phyloP scores from a whole-genome alignment of 2,888 invertebrate species.

The Xestia rhomboidea region DNA sequence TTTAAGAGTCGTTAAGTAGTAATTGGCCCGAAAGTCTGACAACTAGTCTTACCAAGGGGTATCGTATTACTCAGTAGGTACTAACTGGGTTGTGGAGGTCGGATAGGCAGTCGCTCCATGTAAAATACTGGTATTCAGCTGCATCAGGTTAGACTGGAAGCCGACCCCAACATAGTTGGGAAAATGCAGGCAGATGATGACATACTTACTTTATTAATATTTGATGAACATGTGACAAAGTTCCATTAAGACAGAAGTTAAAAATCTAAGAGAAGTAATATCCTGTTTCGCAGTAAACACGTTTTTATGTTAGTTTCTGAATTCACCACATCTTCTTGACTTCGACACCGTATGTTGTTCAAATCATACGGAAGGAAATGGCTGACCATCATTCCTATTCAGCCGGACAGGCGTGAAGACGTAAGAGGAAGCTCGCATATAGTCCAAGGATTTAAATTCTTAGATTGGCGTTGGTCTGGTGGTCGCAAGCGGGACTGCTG shows the following conservation, averaged over 20 bases:
- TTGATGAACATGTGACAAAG: neutral
- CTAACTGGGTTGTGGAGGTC: too few species aligned
- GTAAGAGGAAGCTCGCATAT: constrained; percentile 1
- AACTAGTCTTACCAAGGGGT: too few species aligned
- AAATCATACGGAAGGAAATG: constrained; percentile 27
- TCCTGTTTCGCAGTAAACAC: neutral
- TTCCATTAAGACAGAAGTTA: neutral
- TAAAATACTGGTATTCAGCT: too few species aligned
- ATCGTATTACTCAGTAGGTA: too few species aligned
- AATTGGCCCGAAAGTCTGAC: too few species aligned
- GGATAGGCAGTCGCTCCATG: too few species aligned
- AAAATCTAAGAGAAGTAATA: neutral
- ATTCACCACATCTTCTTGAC: neutral
- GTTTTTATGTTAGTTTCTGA: neutral
- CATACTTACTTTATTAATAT: neutral
- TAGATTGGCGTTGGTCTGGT: neutral
- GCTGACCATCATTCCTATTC: constrained; percentile 41
- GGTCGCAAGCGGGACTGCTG: neutral
- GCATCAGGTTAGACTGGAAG: too few species aligned
- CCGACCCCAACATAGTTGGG: too few species aligned
- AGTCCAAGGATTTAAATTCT: neutral
- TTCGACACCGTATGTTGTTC: constrained; percentile 12
- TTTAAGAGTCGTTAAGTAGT: too few species aligned
- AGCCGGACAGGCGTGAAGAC: constrained; percentile 37
- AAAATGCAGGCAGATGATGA: neutral